Conservation (phyloP, 2,797 vertebrate genomes). For the Acipenser transmontanus region DNA sequence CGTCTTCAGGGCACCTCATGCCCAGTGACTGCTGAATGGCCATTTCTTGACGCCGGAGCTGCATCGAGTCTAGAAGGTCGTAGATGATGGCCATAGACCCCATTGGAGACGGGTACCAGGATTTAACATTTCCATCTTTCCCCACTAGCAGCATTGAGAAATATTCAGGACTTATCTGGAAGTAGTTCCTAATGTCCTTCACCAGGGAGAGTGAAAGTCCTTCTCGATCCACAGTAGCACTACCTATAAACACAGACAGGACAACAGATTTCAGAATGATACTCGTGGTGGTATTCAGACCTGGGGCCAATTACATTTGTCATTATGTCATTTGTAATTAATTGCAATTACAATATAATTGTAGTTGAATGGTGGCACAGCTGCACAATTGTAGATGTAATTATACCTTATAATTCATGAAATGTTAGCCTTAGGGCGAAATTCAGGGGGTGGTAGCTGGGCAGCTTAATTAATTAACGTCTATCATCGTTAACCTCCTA, state of each 20-base stretch:
- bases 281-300: neutral
- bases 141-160: slow-evolving; percentile 98
- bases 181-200: slow-evolving; percentile 95
- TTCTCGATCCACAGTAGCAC: slow-evolving; percentile 85
- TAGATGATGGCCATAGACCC: slow-evolving; percentile 97
- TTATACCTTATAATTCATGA: too few relatives aligned
- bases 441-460: too few relatives aligned
- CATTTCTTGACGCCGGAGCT: slow-evolving; percentile 96
- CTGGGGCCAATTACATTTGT: too few relatives aligned
- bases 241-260: slow-evolving; percentile 58
- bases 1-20: slow-evolving; percentile 94
- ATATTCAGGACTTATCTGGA: slow-evolving; percentile 93
- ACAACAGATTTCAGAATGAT: neutral
- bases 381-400: too few relatives aligned
- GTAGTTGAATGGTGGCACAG: too few relatives aligned
- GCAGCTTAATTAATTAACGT: too few relatives aligned
- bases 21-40: slow-evolving; percentile 95
- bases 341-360: too few relatives aligned
- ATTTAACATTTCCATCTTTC: slow-evolving; percentile 96
- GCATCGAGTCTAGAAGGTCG: slow-evolving; percentile 96
- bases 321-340: too few relatives aligned
- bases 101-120: slow-evolving; percentile 97
- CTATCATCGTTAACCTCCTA: too few relatives aligned
- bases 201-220: slow-evolving; percentile 78
- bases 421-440: too few relatives aligned